Evolutionary conservation across 2,797 vertebrate species (phyloP).

Genomic region (Carduelis carduelis): DNA sequence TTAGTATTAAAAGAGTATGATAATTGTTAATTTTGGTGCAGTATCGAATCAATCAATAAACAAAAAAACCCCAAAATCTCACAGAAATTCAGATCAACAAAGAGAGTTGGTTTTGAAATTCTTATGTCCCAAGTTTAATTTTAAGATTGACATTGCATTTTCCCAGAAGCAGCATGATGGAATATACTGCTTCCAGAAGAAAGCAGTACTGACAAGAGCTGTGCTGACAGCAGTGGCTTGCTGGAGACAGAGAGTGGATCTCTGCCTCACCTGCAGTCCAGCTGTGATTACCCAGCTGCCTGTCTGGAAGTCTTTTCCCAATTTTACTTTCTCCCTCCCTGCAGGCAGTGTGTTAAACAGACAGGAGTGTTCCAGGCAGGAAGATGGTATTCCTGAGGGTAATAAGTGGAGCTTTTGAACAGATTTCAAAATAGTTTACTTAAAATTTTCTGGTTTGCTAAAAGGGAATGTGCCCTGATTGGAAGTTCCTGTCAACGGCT

Average conservation of each 20-base stretch:
- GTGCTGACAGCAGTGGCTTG: background rate
- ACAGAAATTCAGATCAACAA: background rate
- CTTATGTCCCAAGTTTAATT: background rate
- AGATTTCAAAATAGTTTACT: background rate
- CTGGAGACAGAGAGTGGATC: background rate
- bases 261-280: slow-evolving; percentile 30
- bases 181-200: background rate
- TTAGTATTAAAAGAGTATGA: background rate
- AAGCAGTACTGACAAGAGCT: background rate
- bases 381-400: background rate
- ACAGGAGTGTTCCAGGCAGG: background rate
- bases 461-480: background rate
- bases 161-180: background rate
- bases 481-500: background rate
- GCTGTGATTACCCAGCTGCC: background rate
- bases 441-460: background rate
- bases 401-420: background rate
- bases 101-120: background rate
- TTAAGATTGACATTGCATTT: background rate
- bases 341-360: background rate
- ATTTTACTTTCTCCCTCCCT: background rate
- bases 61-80: background rate
- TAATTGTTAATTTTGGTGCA: background rate
- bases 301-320: background rate
- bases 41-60: background rate